These are phyloP conservation scores for Panthera uncia DNA, from an alignment of 2,113 vertebrate species.

Conservation along the genomic window DNA sequence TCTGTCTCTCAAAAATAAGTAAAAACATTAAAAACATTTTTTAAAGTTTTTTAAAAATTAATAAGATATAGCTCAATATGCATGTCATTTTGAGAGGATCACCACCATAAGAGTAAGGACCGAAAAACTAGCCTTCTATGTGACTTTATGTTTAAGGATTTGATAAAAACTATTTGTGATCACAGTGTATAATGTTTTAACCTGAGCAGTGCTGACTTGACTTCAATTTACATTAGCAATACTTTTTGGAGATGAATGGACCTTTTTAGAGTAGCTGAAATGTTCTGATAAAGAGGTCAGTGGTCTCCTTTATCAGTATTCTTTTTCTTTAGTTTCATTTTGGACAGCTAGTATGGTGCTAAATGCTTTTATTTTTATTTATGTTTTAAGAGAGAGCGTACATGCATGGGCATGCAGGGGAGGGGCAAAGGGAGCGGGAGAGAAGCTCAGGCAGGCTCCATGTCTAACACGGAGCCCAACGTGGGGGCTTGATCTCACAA, in stretches of 20 bases:
- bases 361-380: background rate
- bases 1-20: too few relatives aligned
- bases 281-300: background rate
- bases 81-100: background rate
- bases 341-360: background rate
- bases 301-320: background rate
- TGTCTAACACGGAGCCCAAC: too few relatives aligned
- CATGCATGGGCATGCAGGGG: too few relatives aligned
- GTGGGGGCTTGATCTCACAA: too few relatives aligned
- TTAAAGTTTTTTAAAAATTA: background rate
- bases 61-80: background rate
- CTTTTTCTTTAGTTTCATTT: background rate
- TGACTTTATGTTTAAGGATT: constrained; percentile 13
- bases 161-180: background rate
- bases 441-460: too few relatives aligned
- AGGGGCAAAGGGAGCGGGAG: too few relatives aligned
- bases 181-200: background rate
- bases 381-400: too few relatives aligned
- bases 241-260: background rate
- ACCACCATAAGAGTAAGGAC: background rate
- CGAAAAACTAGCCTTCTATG: background rate
- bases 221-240: background rate
- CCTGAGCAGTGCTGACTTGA: background rate
- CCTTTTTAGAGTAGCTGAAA: background rate
- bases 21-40: too few relatives aligned